Base-by-base conservation (phyloP, 2,113 vertebrate species). In the Coregonus clupeaformis region DNA sequence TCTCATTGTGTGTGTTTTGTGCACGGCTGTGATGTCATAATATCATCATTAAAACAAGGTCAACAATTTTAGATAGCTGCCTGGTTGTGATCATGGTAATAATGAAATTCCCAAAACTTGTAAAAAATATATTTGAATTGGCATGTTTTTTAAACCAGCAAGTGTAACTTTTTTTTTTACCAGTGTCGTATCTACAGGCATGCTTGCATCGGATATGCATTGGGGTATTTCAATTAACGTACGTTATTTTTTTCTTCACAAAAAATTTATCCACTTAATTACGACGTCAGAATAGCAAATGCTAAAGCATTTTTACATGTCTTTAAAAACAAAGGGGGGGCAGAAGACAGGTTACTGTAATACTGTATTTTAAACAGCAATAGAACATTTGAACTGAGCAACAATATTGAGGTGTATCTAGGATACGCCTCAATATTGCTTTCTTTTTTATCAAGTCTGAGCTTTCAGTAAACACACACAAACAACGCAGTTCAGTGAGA, bases 331-430 rank as follows among this genome's bases (percentile, higher is more conserved):
- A 18, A n/a, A 20, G 16, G 29, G 18, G n/a, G 12, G 14, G 83
- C 84, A 22, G 57, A 22, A 22, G n/a, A 60, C n/a, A 16, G 52
- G n/a, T 22, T 3, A 60, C 94, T 94, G 95, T 95, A 93, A 95
- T 92, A 92, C 90, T 92, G 93, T 93, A 92, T 91, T 92, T 94
- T 84, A 92, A 94, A 85, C 92, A 94, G 94, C 92, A 94, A 95
- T 92, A 94, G 93, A 92, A 57, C 25, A 57, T 77, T 77, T 75
- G 66, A 95, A 94, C 90, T 93, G 92, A 7, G 89, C 81, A 92
- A 93, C 90, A 92, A n/a, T n/a, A n/a, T n/a, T n/a, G n/a, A n/a
- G n/a, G n/a, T n/a, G n/a, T n/a, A 45, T 67, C 75, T 75, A 55
- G 3, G 22, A 76, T 62, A 94, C 87, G 75, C 47, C 70, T 82